Evolutionary conservation across 1,140 invertebrate species (phyloP).

Genomic region (Papilio machaon): DNA sequence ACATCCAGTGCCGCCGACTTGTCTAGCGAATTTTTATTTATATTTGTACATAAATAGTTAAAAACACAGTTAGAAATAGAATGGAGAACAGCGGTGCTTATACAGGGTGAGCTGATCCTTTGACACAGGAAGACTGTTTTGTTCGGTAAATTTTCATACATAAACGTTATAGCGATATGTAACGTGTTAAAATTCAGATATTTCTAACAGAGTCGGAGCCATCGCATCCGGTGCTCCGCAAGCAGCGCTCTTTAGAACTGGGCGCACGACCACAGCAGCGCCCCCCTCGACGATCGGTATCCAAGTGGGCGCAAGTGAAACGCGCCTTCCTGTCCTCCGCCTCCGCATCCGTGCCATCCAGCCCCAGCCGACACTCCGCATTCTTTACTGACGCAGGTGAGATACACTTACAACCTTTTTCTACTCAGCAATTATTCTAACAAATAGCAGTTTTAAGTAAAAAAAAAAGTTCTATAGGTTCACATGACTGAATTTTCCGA

Average conservation of each 20-base stretch:
- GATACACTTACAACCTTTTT: conserved; percentile 41
- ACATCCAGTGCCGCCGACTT: neutral
- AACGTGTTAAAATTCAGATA: neutral
- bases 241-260: conserved; percentile 77
- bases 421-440: neutral
- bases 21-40: neutral
- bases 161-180: too few relatives aligned
- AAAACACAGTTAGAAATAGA: too few relatives aligned
- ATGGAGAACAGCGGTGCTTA: too few relatives aligned
- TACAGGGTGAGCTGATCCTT: too few relatives aligned
- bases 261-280: conserved; percentile 55
- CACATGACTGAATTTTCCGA: too few relatives aligned
- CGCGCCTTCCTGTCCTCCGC: conserved; percentile 86
- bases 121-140: too few relatives aligned
- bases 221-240: conserved; percentile 75
- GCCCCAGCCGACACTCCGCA: conserved; percentile 84
- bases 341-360: conserved; percentile 85
- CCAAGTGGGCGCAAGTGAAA: conserved; percentile 54
- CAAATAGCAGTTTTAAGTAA: too few relatives aligned
- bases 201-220: conserved; percentile 70
- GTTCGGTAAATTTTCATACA: too few relatives aligned
- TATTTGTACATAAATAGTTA: neutral
- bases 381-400: conserved; percentile 84
- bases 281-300: conserved; percentile 44
- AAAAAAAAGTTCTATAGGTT: too few relatives aligned